These are phyloP conservation scores for Hystrix cristata DNA, from an alignment of 2,113 vertebrate genomes.

Conservation along the genomic window DNA sequence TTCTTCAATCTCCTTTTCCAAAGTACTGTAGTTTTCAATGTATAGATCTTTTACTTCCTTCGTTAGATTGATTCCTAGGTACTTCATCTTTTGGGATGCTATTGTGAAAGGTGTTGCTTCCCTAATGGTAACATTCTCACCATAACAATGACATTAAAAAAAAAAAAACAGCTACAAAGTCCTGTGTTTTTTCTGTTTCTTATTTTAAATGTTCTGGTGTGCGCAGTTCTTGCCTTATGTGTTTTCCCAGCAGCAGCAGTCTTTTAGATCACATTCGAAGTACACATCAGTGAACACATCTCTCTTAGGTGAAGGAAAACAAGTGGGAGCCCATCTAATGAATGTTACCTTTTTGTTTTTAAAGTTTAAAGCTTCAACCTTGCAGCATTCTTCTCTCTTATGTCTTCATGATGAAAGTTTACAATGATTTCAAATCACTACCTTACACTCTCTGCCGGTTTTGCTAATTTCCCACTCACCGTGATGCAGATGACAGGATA, in stretches of 20 bases:
- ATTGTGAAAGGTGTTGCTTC: too few relatives aligned
- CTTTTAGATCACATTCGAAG: neutral
- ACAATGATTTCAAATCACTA: neutral
- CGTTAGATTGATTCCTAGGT: too few relatives aligned
- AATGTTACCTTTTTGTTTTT: neutral
- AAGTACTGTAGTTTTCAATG: too few relatives aligned
- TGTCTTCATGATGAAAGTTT: neutral
- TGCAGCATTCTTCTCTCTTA: neutral
- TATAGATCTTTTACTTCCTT: too few relatives aligned
- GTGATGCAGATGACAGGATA: conserved; percentile 97
- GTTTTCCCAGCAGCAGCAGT: neutral
- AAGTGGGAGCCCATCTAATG: neutral
- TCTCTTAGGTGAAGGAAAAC: neutral
- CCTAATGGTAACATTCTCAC: neutral
- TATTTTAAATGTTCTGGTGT: neutral
- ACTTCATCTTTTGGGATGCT: too few relatives aligned
- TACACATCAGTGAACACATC: neutral
- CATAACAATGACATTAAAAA: neutral
- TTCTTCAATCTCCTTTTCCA: too few relatives aligned
- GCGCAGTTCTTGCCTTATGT: neutral
- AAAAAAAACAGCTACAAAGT: neutral
- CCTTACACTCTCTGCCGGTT: neutral
- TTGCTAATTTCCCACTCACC: conserved; percentile 88
- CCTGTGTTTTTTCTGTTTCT: neutral
- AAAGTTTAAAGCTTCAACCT: neutral